Evolutionary conservation across 2,888 invertebrate genomes (phyloP), one percentile per base, ranked within the genome.

Genomic region (Pachydiplax longipennis): DNA sequence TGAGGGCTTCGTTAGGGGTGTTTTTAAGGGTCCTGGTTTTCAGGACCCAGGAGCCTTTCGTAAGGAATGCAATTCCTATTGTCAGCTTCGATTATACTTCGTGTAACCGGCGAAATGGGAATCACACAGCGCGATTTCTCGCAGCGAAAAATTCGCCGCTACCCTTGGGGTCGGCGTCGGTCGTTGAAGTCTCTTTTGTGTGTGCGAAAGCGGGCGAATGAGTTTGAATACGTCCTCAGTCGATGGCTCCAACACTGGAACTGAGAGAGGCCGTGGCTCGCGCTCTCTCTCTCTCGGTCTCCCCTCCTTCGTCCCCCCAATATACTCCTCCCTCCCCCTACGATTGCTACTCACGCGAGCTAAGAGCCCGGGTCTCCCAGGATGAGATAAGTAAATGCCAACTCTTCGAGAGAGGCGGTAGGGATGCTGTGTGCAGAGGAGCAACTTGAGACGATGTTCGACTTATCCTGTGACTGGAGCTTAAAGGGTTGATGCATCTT

Each of bases 221-320:
- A 12, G 87, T 61, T 61, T 87, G 37, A 58, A 2, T 61, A 61
- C 87, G 87, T 87, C 87, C 87, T 87, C 61, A 40, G 61, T 65
- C 87, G 61, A 61, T 87, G 61, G 87, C 61, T 53, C 87, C 87
- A 61, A 58, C 87, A 53, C 61, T 87, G 61, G 87, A 83, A 83
- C 83, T 83, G 87, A 87, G 87, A 61, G 61, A 87, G 65, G 87
- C 87, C 61, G 37, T 22, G 87, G 37, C 37, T 61, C n/a, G 37
- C 37, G 61, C 87, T 87, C 87, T 61, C 87, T 87, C 87, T 87
- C 40, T n/a, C n/a, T 35, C 81, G 22, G 8, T 22, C 40, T 12
- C n/a, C 81, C 81, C 40, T 37, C 22, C 81, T 37, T 37, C 61
- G 37, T 8, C 18, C 37, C 81, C 40, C 81, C 37, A 31, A 53